Percentiles rank a stretch among this genome's conserved stretches.
phyloP scores from a whole-genome alignment of 2,888 invertebrate species.

The Thymelicus lineola region DNA sequence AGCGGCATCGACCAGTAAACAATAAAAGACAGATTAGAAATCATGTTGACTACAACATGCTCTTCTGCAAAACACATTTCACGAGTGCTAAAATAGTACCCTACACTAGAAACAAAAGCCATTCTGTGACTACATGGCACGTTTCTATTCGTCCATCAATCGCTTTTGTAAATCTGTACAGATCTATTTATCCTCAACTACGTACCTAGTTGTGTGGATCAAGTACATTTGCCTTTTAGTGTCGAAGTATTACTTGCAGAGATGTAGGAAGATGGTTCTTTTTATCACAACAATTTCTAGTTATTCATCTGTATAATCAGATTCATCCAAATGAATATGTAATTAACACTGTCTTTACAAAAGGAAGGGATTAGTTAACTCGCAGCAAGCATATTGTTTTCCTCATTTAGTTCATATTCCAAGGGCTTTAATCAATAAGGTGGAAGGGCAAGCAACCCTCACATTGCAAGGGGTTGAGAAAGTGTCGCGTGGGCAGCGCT shows the following conservation, averaged over 20 bases:
- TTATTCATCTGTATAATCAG: too few relatives aligned
- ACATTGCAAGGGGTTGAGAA: slow-evolving; percentile 75
- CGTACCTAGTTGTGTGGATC: slow-evolving; percentile 17
- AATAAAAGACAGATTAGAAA: slow-evolving; percentile 10
- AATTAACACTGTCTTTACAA: slow-evolving; percentile 7
- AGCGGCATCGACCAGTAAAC: neutral
- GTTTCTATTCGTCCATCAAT: slow-evolving; percentile 59
- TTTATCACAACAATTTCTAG: too few relatives aligned
- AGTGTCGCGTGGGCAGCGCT: slow-evolving; percentile 77
- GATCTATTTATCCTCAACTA: slow-evolving; percentile 27
- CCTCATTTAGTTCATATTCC: slow-evolving; percentile 65
- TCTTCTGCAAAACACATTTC: slow-evolving; percentile 65
- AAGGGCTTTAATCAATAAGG: slow-evolving; percentile 80
- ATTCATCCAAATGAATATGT: neutral
- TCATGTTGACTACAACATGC: slow-evolving; percentile 33
- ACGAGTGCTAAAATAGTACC: slow-evolving; percentile 62
- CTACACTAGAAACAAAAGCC: slow-evolving; percentile 65
- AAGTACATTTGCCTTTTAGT: slow-evolving; percentile 25
- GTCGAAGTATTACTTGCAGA: neutral
- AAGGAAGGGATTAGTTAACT: neutral
- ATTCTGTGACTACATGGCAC: slow-evolving; percentile 52
- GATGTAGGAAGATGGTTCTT: too few relatives aligned
- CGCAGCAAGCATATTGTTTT: slow-evolving; percentile 58
- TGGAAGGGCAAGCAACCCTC: slow-evolving; percentile 79
- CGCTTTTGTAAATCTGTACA: slow-evolving; percentile 9